phyloP scores from a whole-genome alignment of 2,113 vertebrate species.

The Cebidichthys violaceus region DNA sequence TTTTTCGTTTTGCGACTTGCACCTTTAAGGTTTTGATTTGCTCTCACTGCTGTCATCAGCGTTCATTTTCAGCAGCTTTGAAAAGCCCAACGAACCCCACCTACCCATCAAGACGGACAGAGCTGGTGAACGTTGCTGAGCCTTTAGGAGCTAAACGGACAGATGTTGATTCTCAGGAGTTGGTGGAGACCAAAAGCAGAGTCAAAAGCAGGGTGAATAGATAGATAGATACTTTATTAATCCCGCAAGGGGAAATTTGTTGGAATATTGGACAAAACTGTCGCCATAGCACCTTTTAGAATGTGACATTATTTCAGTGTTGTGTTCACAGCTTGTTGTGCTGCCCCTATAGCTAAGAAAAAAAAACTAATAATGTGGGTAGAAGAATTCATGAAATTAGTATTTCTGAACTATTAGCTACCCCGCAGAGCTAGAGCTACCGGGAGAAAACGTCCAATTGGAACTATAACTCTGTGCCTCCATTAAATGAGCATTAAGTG shows the following conservation, averaged over 20 bases:
- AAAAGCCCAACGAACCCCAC: neutral
- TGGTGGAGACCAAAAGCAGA: neutral
- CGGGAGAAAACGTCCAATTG: neutral
- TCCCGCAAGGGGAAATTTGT: too few relatives aligned
- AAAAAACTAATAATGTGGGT: neutral
- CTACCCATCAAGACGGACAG: neutral
- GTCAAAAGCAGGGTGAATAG: neutral
- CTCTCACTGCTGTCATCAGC: neutral
- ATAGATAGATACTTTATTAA: too few relatives aligned
- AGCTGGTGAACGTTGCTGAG: neutral
- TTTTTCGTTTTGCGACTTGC: neutral
- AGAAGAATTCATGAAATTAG: neutral
- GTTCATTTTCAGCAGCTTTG: neutral
- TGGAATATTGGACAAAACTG: neutral
- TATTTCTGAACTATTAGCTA: neutral
- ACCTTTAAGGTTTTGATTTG: neutral
- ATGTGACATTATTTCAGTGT: neutral
- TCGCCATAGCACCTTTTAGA: neutral
- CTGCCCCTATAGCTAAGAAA: neutral
- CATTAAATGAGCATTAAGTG: constrained; percentile 1
- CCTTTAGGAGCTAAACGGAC: neutral
- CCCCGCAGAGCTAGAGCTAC: too few relatives aligned
- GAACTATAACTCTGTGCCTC: neutral
- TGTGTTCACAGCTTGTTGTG: neutral
- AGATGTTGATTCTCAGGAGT: neutral